Percentiles rank a stretch among this genome's conserved stretches.
Conservation (phyloP, 1,140 invertebrate species). For the Telenomus remus region DNA sequence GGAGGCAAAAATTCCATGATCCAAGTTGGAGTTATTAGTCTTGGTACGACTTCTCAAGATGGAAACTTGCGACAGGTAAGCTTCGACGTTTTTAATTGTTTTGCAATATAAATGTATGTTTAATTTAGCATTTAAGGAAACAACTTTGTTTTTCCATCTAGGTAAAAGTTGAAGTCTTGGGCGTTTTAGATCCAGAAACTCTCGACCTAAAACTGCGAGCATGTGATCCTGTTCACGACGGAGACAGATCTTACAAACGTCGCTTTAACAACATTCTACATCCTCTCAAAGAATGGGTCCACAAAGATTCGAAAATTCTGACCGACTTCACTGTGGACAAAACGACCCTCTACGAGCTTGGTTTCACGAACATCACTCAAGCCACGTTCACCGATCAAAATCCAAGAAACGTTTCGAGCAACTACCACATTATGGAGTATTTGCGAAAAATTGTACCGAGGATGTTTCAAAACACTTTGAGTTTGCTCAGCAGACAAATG, state of each 20-base stretch:
- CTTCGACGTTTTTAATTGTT: background rate
- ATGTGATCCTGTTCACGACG: slow-evolving; percentile 85
- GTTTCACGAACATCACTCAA: slow-evolving; percentile 85
- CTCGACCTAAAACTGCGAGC: slow-evolving; percentile 84
- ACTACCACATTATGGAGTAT: slow-evolving; percentile 91
- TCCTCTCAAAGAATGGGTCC: slow-evolving; percentile 85
- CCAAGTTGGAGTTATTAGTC: slow-evolving; percentile 88
- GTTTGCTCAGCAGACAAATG: slow-evolving; percentile 86
- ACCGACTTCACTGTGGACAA: slow-evolving; percentile 91
- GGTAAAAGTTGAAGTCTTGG: slow-evolving; percentile 91
- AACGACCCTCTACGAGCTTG: slow-evolving; percentile 83
- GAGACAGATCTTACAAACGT: slow-evolving; percentile 85
- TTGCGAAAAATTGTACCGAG: slow-evolving; percentile 87
- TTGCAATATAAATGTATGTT: no score
- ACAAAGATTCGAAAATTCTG: slow-evolving; percentile 84
- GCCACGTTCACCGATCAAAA: slow-evolving; percentile 78
- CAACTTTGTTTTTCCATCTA: slow-evolving; percentile 11
- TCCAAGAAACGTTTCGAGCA: slow-evolving; percentile 78
- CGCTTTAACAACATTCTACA: slow-evolving; percentile 84
- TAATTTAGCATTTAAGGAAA: no score
- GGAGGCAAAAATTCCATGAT: slow-evolving; percentile 79
- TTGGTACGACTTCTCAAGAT: slow-evolving; percentile 91
- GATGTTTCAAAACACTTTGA: slow-evolving; percentile 93
- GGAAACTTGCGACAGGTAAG: slow-evolving; percentile 82
- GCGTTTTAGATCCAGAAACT: slow-evolving; percentile 86